Base-by-base conservation (phyloP, 2,797 vertebrate species). In the Borostomias antarcticus region DNA sequence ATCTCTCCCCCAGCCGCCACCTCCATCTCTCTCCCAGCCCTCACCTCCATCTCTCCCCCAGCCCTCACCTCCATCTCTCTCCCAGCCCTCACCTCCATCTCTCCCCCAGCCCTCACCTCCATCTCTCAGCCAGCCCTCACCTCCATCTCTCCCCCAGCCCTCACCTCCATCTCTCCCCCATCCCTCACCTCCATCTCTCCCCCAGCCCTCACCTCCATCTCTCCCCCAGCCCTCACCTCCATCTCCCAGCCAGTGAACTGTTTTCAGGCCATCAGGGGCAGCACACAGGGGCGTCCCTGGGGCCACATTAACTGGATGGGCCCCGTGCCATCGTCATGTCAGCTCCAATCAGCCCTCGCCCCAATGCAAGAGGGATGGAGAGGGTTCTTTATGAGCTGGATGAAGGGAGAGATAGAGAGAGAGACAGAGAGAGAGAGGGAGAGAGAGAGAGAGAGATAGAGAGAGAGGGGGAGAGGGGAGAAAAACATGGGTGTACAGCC, bases 321-420 rank as follows among this genome's bases (percentile, higher is more conserved):
- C 84, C 87, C 88, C 90, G 89, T 84, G 82, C 77, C 82, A 82
- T 84, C 82, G 75, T 82, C 82, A 79, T 64, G 82, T 91, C 90
- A 85, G 79, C 73, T 87, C 77, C 80, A 81, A 90, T 89, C 88
- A 89, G 74, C 82, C 80, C 87, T 82, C 76, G 75, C 84, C 82
- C 75, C 17, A 17, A 19, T 11, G 1, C 21, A 37, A 17, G 26
- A 58, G 2, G 33, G 19, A 35, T 5, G 6, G 51, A 53, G 9
- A 53, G 10, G 25, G 5, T n/a, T n/a, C n/a, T n/a, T n/a, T n/a
- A n/a, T n/a, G n/a, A n/a, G n/a, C 4, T 23, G n/a, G 15, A 59
- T 53, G 47, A 37, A 68, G 17, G 58, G 53, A 61, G 59, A 62
- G 68, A 66, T 72, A 68, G 70, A 59, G 68, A 53, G 59, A 37